Evolutionary conservation across 2,888 invertebrate species (phyloP), one percentile per base, ranked within the genome.

Genomic region (Pseudococcus longispinus): DNA sequence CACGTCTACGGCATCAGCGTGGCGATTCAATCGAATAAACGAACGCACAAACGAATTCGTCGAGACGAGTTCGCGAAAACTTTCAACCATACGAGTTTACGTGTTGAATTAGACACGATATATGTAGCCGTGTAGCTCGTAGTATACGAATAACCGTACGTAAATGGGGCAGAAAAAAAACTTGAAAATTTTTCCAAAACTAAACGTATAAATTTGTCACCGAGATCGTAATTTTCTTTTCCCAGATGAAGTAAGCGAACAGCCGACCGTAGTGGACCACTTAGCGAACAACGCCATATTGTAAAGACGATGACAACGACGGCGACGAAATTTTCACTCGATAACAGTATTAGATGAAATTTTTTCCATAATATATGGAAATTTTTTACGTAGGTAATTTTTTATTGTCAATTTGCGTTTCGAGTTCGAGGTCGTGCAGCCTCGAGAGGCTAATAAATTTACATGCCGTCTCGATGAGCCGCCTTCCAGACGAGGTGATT

Each of bases 11-110:
- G 20, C 60, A 13, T 51, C n/a, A 15, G 51, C n/a, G n/a, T n/a
- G 51, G 51, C 51, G 51, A 51, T 65, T 26, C 65, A 65, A 65
- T 65, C 65, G 65, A 65, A 65, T 65, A 26, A 65, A 65, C 26
- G 65, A 65, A 65, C 20, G 15, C 15, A 51, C n/a, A 60, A 60
- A 4, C 20, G 65, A 26, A 65, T 65, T 26, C 11, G 23, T 65
- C 26, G 65, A 37, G 37, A 23, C 65, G 65, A 65, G 65, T n/a
- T 51, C 5, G n/a, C 8, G 15, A 65, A 65, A 65, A 65, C 23
- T 26, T 23, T 65, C 11, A 0, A 8, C 60, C 20, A 3, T 13
- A 65, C 11, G 26, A 65, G 15, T 65, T 65, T 65, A 65, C 65
- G 65, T 65, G 65, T 26, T 65, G 65, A 65, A 65, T 65, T 65